Base-by-base conservation (phyloP, 2,797 vertebrate genomes). In the Amphiprion clarkii region DNA sequence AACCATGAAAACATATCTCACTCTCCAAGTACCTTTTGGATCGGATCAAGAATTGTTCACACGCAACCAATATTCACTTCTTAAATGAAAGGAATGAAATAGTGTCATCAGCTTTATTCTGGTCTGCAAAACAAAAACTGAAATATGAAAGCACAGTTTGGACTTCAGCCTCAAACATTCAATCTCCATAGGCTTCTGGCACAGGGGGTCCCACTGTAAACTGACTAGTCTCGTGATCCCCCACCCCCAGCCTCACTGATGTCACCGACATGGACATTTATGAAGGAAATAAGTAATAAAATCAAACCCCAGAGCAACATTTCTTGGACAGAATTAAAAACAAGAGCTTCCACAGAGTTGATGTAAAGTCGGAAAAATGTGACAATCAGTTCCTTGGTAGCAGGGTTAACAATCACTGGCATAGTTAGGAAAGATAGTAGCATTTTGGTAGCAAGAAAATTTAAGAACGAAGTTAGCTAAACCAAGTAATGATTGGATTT, bases 281-380 rank as follows among this genome's bases (percentile, higher is more conserved):
- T 87, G 74, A 52, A 60, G 81, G 84, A 89, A 90, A 85, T 69
- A 66, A 75, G 84, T 73, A 8, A 80, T 91, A 76, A 89, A 89
- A 81, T 71, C 54, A 87, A 87, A 70, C 78, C 72, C 79, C 58
- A 78, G 79, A 85, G 66, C 46, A 36, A 19, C 52, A 57, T 85
- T 85, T 78, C 66, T 77, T 36, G 40, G 77, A 67, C 44, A 21
- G 40, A 77, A 40, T 74, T 67, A 51, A 80, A 84, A 87, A 83
- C 84, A 82, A 87, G 76, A 52, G 54, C 59, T 71, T 71, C 81
- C 61, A 57, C 49, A 68, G n/a, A 68, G 53, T 56, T 78, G 66
- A 82, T 52, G 67, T 74, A 62, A 79, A 81, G 42, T 12, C 10
- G 49, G 57, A 42, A 76, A 82, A 58, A 71, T 40, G 48, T 55